Base-by-base conservation (phyloP, 1,140 invertebrate genomes). In the Belonocnema kinseyi region DNA sequence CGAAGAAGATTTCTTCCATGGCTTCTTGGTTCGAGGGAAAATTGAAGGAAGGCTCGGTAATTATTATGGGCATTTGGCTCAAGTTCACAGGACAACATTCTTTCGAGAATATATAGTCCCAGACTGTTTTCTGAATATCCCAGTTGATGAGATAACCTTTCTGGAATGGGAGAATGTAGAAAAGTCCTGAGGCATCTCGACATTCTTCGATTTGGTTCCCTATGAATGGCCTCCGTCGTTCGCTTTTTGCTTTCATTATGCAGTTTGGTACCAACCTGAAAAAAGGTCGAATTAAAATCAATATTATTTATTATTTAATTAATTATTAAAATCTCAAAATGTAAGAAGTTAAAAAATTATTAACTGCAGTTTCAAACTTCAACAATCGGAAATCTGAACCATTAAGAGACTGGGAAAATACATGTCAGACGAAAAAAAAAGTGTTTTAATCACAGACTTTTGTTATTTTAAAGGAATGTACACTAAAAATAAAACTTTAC, bases 201-300 rank as follows among this genome's bases (percentile, higher is more conserved):
- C 98, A 99, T 81, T 99, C 98, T 77, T 99, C 97, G 21, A 99
- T 95, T 92, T 97, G 97, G 90, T 97, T 96, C 0, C 97, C 98
- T 61, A 99, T 95, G 88, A 99, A 99, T 2, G 97, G 95, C 76
- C 98, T 93, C 1, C 98, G 94, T 73, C 97, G 92, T 89, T 99
- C 98, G 83, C 96, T 98, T 91, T 99, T 99, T 0, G 98, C 97
- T 93, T 99, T 99, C 93, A 98, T 98, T 50, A 99, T 97, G 85
- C 97, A 98, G 90, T 99, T 99, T 4, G 98, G 97, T 82, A 99
- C 94, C 16, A 97, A 85, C 87, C 96, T 95, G 80, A 72, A 90
- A 87, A 81, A 77, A 46, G 40, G 5, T 46, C 40, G 40, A 46
- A 46, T 46, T 46, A 11, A 46, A 46, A 33, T 33, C 5, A 33